A percentile compares a stretch with the other conserved stretches of the same genome.
phyloP scores from a whole-genome alignment of 1,140 invertebrate species.

The Archegozetes longisetosus region DNA sequence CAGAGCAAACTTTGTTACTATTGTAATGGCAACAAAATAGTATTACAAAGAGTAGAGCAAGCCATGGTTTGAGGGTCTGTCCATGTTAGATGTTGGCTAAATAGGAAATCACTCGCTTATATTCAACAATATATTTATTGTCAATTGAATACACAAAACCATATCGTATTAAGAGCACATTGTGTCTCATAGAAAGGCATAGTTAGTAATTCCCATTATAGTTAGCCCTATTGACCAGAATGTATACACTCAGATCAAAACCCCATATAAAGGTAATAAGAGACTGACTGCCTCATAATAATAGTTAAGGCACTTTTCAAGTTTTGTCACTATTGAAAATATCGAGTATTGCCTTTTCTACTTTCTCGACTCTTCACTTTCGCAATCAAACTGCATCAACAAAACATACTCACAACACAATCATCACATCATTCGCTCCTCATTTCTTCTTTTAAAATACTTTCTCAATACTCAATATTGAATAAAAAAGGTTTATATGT shows the following conservation, averaged over 20 bases:
- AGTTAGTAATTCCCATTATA: neutral
- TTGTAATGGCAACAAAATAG: neutral
- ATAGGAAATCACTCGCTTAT: neutral
- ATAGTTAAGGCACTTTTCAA: neutral
- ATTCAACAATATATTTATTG: neutral
- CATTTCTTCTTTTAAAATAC: too few species aligned
- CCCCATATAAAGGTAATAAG: neutral
- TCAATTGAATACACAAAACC: neutral
- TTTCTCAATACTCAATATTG: too few species aligned
- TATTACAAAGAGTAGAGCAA: neutral
- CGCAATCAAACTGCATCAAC: neutral
- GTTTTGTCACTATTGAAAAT: neutral
- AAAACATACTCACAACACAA: too few species aligned
- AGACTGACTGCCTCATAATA: neutral
- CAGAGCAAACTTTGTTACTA: neutral
- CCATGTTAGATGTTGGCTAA: neutral
- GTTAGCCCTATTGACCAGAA: neutral
- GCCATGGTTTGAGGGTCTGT: neutral
- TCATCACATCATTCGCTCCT: too few species aligned
- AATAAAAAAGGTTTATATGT: too few species aligned
- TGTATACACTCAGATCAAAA: neutral
- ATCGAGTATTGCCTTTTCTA: neutral
- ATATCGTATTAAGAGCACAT: neutral
- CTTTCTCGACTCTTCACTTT: neutral
- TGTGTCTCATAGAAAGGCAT: neutral